A percentile compares a stretch with the other conserved stretches of the same genome.
Evolutionary conservation across 1,140 invertebrate species (phyloP).

Genomic region (Maconellicoccus hirsutus): DNA sequence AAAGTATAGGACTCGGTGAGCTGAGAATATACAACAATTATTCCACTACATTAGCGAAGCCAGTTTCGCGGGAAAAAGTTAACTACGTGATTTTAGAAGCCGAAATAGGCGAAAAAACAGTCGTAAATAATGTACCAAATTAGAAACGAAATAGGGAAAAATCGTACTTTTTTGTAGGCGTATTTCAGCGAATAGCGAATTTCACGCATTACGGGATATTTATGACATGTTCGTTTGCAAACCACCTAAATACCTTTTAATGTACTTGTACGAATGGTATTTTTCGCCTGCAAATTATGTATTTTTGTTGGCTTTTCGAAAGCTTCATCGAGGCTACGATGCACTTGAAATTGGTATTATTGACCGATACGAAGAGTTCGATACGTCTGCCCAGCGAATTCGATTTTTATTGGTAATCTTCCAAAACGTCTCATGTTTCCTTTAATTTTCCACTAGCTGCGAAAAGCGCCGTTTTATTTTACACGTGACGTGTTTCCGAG

Average conservation of each 20-base stretch:
- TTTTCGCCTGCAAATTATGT: too few relatives aligned
- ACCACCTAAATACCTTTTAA: constrained; percentile 9
- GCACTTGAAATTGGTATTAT: too few relatives aligned
- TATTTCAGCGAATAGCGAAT: background rate
- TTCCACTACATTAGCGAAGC: background rate
- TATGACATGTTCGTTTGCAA: background rate
- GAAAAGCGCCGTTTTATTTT: too few relatives aligned
- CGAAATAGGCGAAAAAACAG: background rate
- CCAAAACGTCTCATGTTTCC: too few relatives aligned
- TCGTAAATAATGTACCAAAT: background rate
- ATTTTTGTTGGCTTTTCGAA: too few relatives aligned
- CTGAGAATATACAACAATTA: background rate
- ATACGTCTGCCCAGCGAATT: too few relatives aligned
- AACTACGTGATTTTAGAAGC: background rate
- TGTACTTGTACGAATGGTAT: background rate
- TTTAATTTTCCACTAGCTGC: too few relatives aligned
- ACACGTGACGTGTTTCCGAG: too few relatives aligned
- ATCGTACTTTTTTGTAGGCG: background rate
- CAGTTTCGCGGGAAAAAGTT: background rate
- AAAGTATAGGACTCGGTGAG: background rate
- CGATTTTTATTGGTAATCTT: too few relatives aligned
- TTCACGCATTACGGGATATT: background rate
- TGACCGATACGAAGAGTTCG: too few relatives aligned
- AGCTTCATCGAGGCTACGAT: too few relatives aligned
- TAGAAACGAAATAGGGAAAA: background rate